These are phyloP conservation scores for Leptocoma aspasia DNA, from an alignment of 2,113 vertebrate genomes.

Conservation along the genomic window DNA sequence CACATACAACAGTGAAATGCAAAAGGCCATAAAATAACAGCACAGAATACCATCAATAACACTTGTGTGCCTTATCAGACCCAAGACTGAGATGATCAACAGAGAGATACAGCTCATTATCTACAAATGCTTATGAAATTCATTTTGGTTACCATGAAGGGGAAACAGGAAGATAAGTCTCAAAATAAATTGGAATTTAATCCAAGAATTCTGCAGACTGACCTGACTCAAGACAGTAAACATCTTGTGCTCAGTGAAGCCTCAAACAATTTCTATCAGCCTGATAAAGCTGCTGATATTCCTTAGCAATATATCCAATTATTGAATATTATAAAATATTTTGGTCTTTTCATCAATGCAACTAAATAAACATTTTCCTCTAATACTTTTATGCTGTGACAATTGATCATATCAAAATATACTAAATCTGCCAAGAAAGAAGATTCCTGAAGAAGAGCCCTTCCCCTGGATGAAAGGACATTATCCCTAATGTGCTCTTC, in stretches of 20 bases:
- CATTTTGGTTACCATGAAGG: slow-evolving; percentile 1
- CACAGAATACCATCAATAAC: slow-evolving; percentile 4
- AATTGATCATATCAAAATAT: background rate
- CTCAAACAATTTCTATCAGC: background rate
- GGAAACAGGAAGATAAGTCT: slow-evolving; percentile 16
- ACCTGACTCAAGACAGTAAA: background rate
- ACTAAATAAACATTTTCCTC: background rate
- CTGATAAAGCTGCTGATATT: background rate
- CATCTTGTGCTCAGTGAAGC: background rate
- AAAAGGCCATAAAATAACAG: slow-evolving; percentile 18
- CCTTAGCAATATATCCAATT: background rate
- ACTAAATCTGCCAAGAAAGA: background rate
- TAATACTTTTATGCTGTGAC: background rate
- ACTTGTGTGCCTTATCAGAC: background rate
- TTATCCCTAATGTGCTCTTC: background rate
- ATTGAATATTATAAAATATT: background rate
- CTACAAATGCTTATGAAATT: slow-evolving; percentile 31
- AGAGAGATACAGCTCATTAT: slow-evolving; percentile 20
- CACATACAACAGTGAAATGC: slow-evolving; percentile 14
- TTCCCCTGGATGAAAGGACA: background rate
- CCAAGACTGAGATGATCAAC: background rate
- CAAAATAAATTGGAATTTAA: slow-evolving; percentile 37
- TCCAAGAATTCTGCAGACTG: background rate
- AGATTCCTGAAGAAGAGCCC: background rate
- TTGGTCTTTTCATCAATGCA: background rate